Evolutionary conservation across 2,888 invertebrate species (phyloP).

Genomic region (Ephialtes manifestator): DNA sequence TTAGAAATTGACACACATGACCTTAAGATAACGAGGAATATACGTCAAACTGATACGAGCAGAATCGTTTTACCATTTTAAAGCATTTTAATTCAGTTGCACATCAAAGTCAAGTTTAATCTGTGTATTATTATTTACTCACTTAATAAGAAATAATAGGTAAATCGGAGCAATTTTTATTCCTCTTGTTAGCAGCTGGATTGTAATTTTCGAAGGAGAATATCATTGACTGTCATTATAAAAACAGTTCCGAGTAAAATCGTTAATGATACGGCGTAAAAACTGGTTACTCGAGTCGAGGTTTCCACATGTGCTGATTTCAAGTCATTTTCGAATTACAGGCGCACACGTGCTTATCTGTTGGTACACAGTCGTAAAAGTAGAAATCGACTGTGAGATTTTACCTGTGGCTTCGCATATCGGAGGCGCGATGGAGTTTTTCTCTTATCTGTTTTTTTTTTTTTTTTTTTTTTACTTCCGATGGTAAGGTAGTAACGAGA

Average conservation of each 20-base stretch:
- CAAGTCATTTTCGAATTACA: slow-evolving; percentile 19
- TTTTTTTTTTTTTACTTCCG: neutral
- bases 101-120: neutral
- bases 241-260: neutral
- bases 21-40: slow-evolving; percentile 78
- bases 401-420: slow-evolving; percentile 1
- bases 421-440: neutral
- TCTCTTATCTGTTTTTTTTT: neutral
- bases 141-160: neutral
- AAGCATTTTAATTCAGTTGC: neutral
- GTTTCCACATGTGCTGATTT: neutral
- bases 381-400: neutral
- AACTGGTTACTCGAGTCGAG: neutral
- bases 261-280: neutral
- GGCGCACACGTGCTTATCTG: neutral
- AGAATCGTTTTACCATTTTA: neutral
- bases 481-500: neutral
- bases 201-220: neutral
- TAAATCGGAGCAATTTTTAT: neutral
- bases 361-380: neutral
- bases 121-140: neutral
- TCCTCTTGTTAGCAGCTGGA: neutral
- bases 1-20: slow-evolving; percentile 72
- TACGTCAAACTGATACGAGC: slow-evolving; percentile 10
- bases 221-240: neutral